Base-by-base conservation (phyloP, 2,113 vertebrate species). In the Hippocampus abdominalis region DNA sequence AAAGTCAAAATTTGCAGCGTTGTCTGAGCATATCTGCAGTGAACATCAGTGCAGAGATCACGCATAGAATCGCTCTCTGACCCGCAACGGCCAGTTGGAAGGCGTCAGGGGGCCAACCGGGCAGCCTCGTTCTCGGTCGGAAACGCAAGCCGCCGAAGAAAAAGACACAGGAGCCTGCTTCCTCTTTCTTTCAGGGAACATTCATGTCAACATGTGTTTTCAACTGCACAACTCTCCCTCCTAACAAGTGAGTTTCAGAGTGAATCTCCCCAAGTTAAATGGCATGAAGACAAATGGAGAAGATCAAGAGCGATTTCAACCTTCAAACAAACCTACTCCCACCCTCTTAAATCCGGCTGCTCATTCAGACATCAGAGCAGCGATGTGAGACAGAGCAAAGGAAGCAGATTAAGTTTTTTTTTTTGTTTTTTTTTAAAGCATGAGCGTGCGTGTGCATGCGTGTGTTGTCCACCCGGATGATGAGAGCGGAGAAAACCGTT, bases 61-160 rank as follows among this genome's bases (percentile, higher is more conserved):
- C 46, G 53, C 46, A 49, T 61, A 62, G 67, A 61, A 57, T 44
- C 53, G 60, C 42, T 15, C 71, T 71, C 23, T 76, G 68, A 83
- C 67, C 71, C 61, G 51, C 25, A 68, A 54, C 46, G 71, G 68
- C 29, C 44, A 67, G 23, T 20, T 64, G 39, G 11, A 48, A 66
- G 69, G 66, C 82, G 71, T 84, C 75, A 84, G 82, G 72, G 72
- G 73, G 46, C 68, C 77, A 78, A 32, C 71, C 73, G 70, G 62
- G n/a, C 11, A 71, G 27, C 42, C 11, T 21, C 29, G 18, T 20
- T 56, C 44, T 73, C 67, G 44, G 63, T 62, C 44, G 78, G 63
- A 78, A 78, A 75, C 78, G 56, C 66, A 25, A 21, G 18, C 44
- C 57, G 57, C 63, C 59, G n/a, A 20, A 25, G 23, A 15, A 61